Base-by-base conservation (phyloP, 2,797 vertebrate species). In the Phalloptychus januarius region DNA sequence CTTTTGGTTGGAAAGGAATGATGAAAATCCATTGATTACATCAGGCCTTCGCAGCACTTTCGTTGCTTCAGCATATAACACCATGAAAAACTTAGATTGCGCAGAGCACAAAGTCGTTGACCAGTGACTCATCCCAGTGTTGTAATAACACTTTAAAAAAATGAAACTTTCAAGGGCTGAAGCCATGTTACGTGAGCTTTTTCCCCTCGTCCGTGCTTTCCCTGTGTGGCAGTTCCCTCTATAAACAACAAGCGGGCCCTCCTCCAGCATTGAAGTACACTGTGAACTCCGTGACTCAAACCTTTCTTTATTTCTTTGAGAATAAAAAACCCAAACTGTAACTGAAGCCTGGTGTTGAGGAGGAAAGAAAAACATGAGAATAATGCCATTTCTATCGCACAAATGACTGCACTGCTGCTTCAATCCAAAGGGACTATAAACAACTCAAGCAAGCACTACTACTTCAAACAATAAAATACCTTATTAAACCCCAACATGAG, bases 381-480 rank as follows among this genome's bases (percentile, higher is more conserved):
- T 85, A 89, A 89, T 82, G 71, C 73, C 84, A 76, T 90, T 81
- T 82, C 83, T 86, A 74, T 86, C 76, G 78, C 82, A 78, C 85
- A 82, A 80, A 79, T 84, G 72, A 88, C 89, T 84, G 80, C 67
- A 70, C 67, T 45, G 76, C 85, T 28, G 84, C 86, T 79, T 3
- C 54, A n/a, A 91, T 92, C 92, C 91, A 85, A 93, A 79, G 92
- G 91, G 91, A 95, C 93, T 90, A 92, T 89, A 92, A 88, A 87
- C 91, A 93, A 92, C 86, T 91, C 90, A 92, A 92, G 93, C 85
- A 92, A 89, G 90, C 90, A 88, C 83, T 76, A 89, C 86, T 84
- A 91, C 92, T 94, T 93, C 93, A 94, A 94, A 94, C 92, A 94
- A 93, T 94, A 90, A 91, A 92, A 93, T 87, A 93, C 91, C 94